These are phyloP conservation scores for Himalopsyche tibetana DNA, from an alignment of 2,888 invertebrate genomes.

Conservation along the genomic window DNA sequence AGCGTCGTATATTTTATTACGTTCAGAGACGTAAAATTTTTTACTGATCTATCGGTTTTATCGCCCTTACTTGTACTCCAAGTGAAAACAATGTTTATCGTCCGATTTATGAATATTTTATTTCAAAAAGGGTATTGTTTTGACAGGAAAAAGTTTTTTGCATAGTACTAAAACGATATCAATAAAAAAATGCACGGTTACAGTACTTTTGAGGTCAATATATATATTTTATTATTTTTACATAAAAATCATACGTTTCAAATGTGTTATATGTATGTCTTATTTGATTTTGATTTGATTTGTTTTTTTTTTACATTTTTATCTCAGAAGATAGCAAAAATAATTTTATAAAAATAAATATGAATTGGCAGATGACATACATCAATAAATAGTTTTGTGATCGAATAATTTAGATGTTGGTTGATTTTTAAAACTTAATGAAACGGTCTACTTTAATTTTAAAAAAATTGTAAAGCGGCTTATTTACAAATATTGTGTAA, in stretches of 20 bases:
- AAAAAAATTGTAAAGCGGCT: too few relatives aligned
- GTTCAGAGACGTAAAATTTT: slow-evolving; percentile 5
- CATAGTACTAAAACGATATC: neutral
- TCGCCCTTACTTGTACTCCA: slow-evolving; percentile 5
- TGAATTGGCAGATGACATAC: too few relatives aligned
- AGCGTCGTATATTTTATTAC: slow-evolving; percentile 22
- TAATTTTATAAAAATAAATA: too few relatives aligned
- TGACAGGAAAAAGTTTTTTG: neutral
- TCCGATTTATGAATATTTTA: slow-evolving; percentile 31
- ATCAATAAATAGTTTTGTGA: too few relatives aligned
- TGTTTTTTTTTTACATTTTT: neutral
- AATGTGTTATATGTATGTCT: neutral
- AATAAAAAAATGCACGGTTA: slow-evolving; percentile 16
- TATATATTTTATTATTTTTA: neutral
- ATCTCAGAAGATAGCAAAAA: too few relatives aligned
- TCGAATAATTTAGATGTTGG: too few relatives aligned
- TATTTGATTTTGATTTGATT: neutral
- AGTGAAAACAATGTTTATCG: slow-evolving; percentile 20
- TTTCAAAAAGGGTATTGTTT: slow-evolving; percentile 19
- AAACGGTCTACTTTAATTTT: too few relatives aligned
- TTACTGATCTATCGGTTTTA: slow-evolving; percentile 33
- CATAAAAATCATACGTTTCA: slow-evolving; percentile 20
- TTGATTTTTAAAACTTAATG: too few relatives aligned
- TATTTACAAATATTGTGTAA: too few relatives aligned
- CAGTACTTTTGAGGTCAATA: neutral